Percentiles rank a stretch among this genome's conserved stretches.
phyloP scores from a whole-genome alignment of 1,140 invertebrate species.

The Drosophila bifasciata region DNA sequence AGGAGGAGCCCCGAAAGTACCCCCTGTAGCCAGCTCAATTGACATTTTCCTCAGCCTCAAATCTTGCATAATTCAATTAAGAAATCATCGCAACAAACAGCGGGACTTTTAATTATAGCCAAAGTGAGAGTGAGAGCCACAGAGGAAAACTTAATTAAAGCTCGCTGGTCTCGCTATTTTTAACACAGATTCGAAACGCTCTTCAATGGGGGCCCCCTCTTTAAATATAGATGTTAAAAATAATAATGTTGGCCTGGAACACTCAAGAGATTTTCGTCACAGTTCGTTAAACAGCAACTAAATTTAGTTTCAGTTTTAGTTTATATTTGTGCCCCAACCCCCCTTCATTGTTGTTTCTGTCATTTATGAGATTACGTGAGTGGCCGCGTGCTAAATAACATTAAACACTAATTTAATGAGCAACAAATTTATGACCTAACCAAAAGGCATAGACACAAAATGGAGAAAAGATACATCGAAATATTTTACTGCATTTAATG shows the following conservation, averaged over 20 bases:
- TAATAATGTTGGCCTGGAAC: conserved; percentile 12
- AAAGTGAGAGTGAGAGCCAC: conserved; percentile 55
- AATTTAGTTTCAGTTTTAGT: conserved; percentile 39
- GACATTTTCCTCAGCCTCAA: conserved; percentile 32
- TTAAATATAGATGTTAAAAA: conserved; percentile 53
- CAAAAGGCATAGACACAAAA: conserved; percentile 15
- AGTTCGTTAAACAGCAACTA: conserved; percentile 57
- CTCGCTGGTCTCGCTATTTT: conserved; percentile 30
- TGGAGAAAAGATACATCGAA: conserved; percentile 47
- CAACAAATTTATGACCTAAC: conserved; percentile 61
- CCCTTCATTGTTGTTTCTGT: conserved; percentile 40
- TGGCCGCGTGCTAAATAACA: conserved; percentile 58
- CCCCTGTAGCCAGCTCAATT: conserved; percentile 16
- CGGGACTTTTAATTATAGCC: conserved; percentile 28
- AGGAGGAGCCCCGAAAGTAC: too few species aligned
- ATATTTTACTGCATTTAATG: conserved; percentile 51
- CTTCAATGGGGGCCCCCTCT: conserved; percentile 41
- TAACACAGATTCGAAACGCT: conserved; percentile 57
- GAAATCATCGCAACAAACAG: conserved; percentile 41
- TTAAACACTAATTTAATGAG: conserved; percentile 65
- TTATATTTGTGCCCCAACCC: neutral
- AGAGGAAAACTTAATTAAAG: conserved; percentile 60
- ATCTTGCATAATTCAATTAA: conserved; percentile 66
- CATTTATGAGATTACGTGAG: conserved; percentile 70
- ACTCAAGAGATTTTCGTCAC: conserved; percentile 41